These are phyloP conservation scores for Rhyacophila brunnea DNA, from an alignment of 1,140 invertebrate species.

Conservation along the genomic window DNA sequence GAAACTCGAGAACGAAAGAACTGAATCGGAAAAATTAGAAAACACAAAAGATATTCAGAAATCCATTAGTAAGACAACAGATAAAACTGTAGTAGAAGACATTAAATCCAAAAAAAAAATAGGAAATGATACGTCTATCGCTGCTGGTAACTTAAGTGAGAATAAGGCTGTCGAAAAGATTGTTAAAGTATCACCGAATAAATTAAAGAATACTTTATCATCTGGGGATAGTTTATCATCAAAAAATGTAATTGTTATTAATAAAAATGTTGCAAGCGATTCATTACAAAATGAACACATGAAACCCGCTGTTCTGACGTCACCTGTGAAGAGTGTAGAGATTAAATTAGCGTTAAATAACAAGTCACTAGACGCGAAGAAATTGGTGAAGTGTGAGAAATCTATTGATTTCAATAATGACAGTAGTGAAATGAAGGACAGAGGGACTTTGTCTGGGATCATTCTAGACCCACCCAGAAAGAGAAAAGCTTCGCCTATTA, in stretches of 20 bases:
- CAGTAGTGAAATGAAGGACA: too few species aligned
- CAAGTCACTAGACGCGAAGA: constrained; percentile 19
- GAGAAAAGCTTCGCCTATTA: constrained; percentile 53
- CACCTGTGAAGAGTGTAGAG: constrained; percentile 4
- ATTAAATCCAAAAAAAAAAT: constrained; percentile 5
- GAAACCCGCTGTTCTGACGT: too few species aligned
- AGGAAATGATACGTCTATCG: constrained; percentile 4
- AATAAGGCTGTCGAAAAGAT: constrained; percentile 8
- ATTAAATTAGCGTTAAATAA: constrained; percentile 17
- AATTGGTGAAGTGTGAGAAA: too few species aligned
- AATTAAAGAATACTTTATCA: neutral
- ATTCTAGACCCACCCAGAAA: constrained; percentile 39
- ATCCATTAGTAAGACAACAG: neutral
- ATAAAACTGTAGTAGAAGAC: too few species aligned
- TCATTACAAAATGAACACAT: too few species aligned
- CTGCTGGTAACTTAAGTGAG: constrained; percentile 4
- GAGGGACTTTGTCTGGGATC: constrained; percentile 21
- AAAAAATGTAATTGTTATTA: too few species aligned
- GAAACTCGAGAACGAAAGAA: constrained; percentile 42
- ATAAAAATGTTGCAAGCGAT: too few species aligned
- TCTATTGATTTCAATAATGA: too few species aligned
- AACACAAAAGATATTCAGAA: constrained; percentile 22
- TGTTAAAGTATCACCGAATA: neutral
- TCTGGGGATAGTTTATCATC: neutral
- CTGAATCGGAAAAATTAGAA: constrained; percentile 35